Percentiles rank a stretch among this genome's conserved stretches.
Conservation (phyloP, 1,140 invertebrate genomes). For the Marisa cornuarietis region DNA sequence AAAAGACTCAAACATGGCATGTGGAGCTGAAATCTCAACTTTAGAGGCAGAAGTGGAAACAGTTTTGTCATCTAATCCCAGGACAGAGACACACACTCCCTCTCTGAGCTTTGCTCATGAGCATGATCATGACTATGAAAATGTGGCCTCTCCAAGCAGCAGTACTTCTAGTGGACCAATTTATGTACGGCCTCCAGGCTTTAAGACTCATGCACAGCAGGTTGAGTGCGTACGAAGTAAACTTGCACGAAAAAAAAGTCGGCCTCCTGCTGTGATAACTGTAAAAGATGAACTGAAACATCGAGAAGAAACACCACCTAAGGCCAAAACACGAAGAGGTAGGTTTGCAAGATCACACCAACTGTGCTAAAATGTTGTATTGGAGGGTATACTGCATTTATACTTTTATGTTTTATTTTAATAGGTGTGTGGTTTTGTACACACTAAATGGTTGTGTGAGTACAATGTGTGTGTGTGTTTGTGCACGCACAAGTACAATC, state of each 20-base stretch:
- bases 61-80: conserved; percentile 24
- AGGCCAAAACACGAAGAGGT: conserved; percentile 59
- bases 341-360: conserved; percentile 5
- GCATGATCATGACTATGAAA: conserved; percentile 63
- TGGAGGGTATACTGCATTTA: neutral
- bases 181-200: conserved; percentile 65
- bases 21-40: neutral
- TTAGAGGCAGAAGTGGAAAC: conserved; percentile 16
- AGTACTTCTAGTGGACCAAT: conserved; percentile 67
- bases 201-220: conserved; percentile 63
- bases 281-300: conserved; percentile 50
- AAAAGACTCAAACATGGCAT: conserved; percentile 68
- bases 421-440: too few species aligned
- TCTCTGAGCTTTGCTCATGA: conserved; percentile 49
- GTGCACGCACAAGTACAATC: too few species aligned
- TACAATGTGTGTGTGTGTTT: too few species aligned
- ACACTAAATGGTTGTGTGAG: too few species aligned
- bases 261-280: conserved; percentile 42
- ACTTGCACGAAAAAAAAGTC: conserved; percentile 58
- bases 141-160: conserved; percentile 59
- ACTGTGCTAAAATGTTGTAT: neutral
- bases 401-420: too few species aligned
- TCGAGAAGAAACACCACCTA: conserved; percentile 58
- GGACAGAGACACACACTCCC: conserved; percentile 15
- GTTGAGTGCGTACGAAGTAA: conserved; percentile 35